Conservation (phyloP, 2,797 vertebrate species). For the Parambassis ranga region DNA sequence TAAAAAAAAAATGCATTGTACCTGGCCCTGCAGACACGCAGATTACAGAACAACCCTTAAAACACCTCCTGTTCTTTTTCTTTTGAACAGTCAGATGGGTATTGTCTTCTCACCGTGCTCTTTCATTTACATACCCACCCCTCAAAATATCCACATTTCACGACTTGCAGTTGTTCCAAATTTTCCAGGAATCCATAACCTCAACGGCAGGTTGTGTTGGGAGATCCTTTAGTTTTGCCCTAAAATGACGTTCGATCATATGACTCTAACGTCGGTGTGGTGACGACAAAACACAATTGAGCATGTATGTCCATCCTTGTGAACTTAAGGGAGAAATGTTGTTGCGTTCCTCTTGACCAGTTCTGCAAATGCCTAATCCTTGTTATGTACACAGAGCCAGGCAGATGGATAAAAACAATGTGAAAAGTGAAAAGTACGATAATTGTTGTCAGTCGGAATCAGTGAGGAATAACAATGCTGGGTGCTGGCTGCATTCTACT, state of each 20-base stretch:
- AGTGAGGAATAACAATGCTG: neutral
- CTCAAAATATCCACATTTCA: neutral
- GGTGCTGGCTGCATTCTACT: neutral
- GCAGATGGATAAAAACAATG: constrained; percentile 21
- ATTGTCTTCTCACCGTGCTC: constrained; percentile 32
- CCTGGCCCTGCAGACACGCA: constrained; percentile 41
- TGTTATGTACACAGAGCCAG: constrained; percentile 12
- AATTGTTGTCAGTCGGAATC: constrained; percentile 3
- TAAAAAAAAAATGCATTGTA: constrained; percentile 23
- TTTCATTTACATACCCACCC: constrained; percentile 57
- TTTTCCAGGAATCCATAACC: constrained; percentile 12
- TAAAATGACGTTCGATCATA: constrained; percentile 5
- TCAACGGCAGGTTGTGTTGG: neutral
- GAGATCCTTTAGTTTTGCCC: constrained; percentile 7
- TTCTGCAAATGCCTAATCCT: constrained; percentile 3
- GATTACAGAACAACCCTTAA: constrained; percentile 58
- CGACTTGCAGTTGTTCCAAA: neutral
- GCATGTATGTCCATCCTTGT: constrained; percentile 27
- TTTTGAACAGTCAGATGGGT: constrained; percentile 5
- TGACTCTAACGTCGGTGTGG: neutral
- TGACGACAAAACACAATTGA: constrained; percentile 8
- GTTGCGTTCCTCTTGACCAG: constrained; percentile 30
- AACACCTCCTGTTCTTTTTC: constrained; percentile 40
- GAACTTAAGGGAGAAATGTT: constrained; percentile 31
- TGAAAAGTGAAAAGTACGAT: neutral